phyloP scores from a whole-genome alignment of 2,113 vertebrate genomes.

The Laterallus jamaicensis region DNA sequence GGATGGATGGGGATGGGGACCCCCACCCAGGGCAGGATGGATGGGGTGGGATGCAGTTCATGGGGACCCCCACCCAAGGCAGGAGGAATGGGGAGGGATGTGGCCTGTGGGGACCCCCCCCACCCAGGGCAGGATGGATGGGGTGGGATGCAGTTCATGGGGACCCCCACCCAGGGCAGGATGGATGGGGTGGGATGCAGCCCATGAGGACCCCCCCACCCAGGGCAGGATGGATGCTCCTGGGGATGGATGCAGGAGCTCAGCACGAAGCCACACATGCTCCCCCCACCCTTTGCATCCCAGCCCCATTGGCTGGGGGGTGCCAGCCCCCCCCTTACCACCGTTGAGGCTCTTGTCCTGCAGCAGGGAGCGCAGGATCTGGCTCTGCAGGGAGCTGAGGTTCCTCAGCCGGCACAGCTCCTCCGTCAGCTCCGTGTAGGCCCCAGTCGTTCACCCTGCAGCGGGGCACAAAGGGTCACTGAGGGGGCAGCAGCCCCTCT shows the following conservation, averaged over 20 bases:
- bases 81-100: no score
- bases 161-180: no score
- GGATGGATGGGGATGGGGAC: no score
- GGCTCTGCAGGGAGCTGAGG: conserved; percentile 89
- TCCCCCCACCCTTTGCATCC: not conserved
- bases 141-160: no score
- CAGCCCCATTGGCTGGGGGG: rapidly evolving
- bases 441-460: conserved; percentile 93
- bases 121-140: no score
- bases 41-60: no score
- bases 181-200: no score
- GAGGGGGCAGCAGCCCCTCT: not conserved
- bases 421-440: conserved; percentile 95
- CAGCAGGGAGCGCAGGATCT: conserved; percentile 89
- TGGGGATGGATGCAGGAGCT: not conserved
- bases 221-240: no score
- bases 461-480: not conserved
- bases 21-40: no score
- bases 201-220: no score
- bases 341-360: conserved; percentile 82
- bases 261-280: rapidly evolving
- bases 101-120: no score
- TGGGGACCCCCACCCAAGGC: no score
- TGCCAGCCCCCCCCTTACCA: conserved; percentile 38
- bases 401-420: conserved; percentile 89